Evolutionary conservation across 2,888 invertebrate genomes (phyloP).

Genomic region (Rotaria socialis): DNA sequence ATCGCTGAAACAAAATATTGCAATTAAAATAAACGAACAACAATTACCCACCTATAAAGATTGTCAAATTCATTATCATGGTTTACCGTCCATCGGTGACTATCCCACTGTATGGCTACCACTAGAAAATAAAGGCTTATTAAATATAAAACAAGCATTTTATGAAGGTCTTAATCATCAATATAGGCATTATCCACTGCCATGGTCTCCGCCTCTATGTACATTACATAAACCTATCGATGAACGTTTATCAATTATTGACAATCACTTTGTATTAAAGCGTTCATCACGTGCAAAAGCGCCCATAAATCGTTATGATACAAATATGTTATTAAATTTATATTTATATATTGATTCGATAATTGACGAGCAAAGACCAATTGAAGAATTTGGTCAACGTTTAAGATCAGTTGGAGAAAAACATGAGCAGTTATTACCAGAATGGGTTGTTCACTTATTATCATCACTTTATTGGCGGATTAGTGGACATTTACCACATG

Average conservation of each 20-base stretch:
- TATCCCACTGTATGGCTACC: constrained; percentile 31
- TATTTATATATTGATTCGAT: constrained; percentile 22
- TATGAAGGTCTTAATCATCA: not conserved
- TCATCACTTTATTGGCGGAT: constrained; percentile 36
- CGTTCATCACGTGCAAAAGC: not conserved
- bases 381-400: constrained; percentile 37
- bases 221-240: not conserved
- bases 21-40: not conserved
- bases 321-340: constrained; percentile 28
- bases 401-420: not conserved
- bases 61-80: constrained; percentile 36
- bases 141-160: constrained; percentile 21
- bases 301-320: not conserved
- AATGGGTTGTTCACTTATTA: constrained; percentile 5
- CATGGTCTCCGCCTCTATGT: constrained; percentile 26
- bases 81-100: constrained; percentile 7
- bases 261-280: not conserved
- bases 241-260: not conserved
- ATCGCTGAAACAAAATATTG: not conserved
- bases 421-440: not conserved
- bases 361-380: constrained; percentile 21
- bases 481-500: constrained; percentile 32
- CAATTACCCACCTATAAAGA: not conserved
- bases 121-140: constrained; percentile 36
- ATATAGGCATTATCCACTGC: not conserved